Evolutionary conservation across 2,888 invertebrate genomes (phyloP), one percentile per base, ranked within the genome.

Genomic region (Sarcophaga carnaria): DNA sequence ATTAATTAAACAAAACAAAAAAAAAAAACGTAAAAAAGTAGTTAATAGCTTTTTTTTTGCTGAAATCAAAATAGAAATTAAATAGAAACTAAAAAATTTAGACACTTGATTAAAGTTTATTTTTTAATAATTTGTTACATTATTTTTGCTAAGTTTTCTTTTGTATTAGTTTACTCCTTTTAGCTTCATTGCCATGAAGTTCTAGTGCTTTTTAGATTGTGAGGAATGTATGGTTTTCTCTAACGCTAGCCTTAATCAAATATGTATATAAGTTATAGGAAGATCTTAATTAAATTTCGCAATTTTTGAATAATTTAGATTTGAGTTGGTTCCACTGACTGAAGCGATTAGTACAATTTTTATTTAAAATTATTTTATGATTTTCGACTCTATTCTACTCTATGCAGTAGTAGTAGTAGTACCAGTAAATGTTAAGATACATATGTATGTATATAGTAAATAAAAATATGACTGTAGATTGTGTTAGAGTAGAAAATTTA

Each of bases 201-300:
- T 87, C 67, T 91, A 93, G 93, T 93, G 93, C 93, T 93, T 93
- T 93, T 93, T 93, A 91, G 90, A 92, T 93, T 93, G 93, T 93
- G 93, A 93, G 93, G 93, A 93, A 93, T 93, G 92, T 93, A 93
- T 92, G 92, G 90, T 89, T 91, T 80, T 85, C 77, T 81, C 77
- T 85, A 85, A 81, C 86, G 88, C 88, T 78, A 69, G n/a, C 76
- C 80, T 66, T 67, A 54, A 54, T 54, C 4, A 54, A 54, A 17
- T 54, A 54, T 22, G 22, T 22, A 22, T 54, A 14, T 5, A 54
- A 54, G 54, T 12, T 54, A 10, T 37, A 2, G 37, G 37, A 37
- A 37, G 37, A 37, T 10, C 37, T 37, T 2, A 37, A 10, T 37
- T 37, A 37, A 37, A 37, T 37, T 37, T 37, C 10, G 37, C 37